A percentile compares a stretch with the other conserved stretches of the same genome.
phyloP scores from a whole-genome alignment of 2,888 invertebrate genomes.

The Ormyrus nitidulus region DNA sequence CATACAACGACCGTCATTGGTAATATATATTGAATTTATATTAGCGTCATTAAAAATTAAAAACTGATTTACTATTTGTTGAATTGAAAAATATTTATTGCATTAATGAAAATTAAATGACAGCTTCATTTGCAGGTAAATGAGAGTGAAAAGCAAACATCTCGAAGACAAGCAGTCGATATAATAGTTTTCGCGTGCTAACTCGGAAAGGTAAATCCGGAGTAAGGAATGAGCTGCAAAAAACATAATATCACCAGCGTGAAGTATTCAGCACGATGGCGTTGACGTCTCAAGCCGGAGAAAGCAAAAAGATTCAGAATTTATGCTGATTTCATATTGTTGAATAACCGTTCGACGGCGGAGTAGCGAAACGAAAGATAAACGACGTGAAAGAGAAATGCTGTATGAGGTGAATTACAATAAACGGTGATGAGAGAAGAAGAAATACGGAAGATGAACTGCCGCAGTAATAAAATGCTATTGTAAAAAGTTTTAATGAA shows the following conservation, averaged over 20 bases:
- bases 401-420: constrained; percentile 22
- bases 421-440: constrained; percentile 35
- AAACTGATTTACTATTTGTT: too few species aligned
- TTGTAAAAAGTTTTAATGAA: neutral
- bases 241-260: constrained; percentile 19
- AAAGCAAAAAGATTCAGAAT: constrained; percentile 42
- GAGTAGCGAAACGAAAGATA: neutral
- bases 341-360: constrained; percentile 31
- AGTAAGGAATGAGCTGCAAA: neutral
- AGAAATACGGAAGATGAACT: too few species aligned
- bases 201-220: too few species aligned
- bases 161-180: too few species aligned
- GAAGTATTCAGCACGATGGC: constrained; percentile 28
- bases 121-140: too few species aligned
- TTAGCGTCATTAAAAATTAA: too few species aligned
- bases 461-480: neutral
- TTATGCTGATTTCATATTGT: constrained; percentile 60
- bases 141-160: too few species aligned
- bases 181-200: too few species aligned
- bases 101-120: too few species aligned
- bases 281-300: constrained; percentile 10
- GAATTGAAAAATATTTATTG: too few species aligned
- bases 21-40: too few species aligned
- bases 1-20: too few species aligned
- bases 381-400: neutral